Evolutionary conservation across 2,113 vertebrate species (phyloP).

Genomic region (Chionodraco myersi): DNA sequence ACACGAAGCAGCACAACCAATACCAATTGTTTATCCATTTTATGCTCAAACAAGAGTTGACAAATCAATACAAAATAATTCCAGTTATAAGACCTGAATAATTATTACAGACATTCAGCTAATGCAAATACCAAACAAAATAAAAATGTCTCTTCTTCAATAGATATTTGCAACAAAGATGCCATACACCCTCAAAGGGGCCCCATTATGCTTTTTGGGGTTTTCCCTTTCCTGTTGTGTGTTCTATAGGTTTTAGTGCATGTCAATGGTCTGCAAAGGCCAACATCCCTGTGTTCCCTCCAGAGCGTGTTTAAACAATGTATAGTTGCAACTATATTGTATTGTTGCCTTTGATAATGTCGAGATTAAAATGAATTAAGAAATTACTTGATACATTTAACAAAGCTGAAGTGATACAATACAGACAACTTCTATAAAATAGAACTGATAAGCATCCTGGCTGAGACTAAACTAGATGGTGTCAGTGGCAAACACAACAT

Average conservation of each 20-base stretch:
- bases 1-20: not conserved
- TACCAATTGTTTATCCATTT: not conserved
- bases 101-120: not conserved
- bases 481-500: not conserved
- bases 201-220: too few relatives aligned
- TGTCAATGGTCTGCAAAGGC: too few relatives aligned
- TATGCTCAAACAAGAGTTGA: not conserved
- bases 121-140: not conserved
- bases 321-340: not conserved
- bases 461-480: not conserved
- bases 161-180: not conserved
- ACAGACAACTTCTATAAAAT: not conserved
- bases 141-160: not conserved
- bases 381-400: not conserved
- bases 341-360: not conserved
- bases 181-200: not conserved
- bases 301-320: not conserved
- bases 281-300: too few relatives aligned
- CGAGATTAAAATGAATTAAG: not conserved
- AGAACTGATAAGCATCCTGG: too few relatives aligned
- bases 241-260: too few relatives aligned
- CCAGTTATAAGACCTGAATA: not conserved
- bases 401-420: not conserved
- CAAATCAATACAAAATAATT: not conserved
- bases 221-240: too few relatives aligned